Conservation (phyloP, 35 echinoderm and acorn worm genomes). For the Ophiothrix spiculata region DNA sequence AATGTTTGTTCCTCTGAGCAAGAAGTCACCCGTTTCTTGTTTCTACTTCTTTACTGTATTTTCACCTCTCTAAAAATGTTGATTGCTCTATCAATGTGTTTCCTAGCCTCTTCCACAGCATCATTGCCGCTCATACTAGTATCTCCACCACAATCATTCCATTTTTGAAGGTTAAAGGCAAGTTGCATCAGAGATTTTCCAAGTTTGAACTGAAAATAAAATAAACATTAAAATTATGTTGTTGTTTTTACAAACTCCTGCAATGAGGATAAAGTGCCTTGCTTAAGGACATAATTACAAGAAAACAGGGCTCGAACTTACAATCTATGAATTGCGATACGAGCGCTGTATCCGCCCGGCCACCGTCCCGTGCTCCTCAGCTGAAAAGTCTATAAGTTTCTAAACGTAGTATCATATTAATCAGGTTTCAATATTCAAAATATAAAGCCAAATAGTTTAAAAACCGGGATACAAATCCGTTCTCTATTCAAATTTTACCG, state of each 20-base stretch:
- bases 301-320: too few species aligned
- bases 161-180: slow-evolving; percentile 87
- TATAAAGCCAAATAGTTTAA: too few species aligned
- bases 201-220: slow-evolving; percentile 70
- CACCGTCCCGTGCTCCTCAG: background rate
- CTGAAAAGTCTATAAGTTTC: background rate
- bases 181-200: slow-evolving; percentile 77
- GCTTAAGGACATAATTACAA: background rate
- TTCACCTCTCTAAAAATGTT: slow-evolving; percentile 87
- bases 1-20: too few species aligned
- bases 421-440: too few species aligned
- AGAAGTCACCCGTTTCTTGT: background rate
- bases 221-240: background rate
- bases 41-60: background rate
- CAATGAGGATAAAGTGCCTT: background rate
- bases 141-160: slow-evolving; percentile 80
- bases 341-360: too few species aligned
- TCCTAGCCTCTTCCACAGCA: slow-evolving; percentile 62
- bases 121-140: slow-evolving; percentile 66
- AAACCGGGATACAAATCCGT: too few species aligned
- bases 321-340: too few species aligned
- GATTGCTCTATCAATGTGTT: slow-evolving; percentile 66
- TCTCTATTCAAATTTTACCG: too few species aligned
- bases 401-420: too few species aligned
- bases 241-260: background rate